These are phyloP conservation scores for Asarcornis scutulata DNA, from an alignment of 2,113 vertebrate species.

Conservation along the genomic window DNA sequence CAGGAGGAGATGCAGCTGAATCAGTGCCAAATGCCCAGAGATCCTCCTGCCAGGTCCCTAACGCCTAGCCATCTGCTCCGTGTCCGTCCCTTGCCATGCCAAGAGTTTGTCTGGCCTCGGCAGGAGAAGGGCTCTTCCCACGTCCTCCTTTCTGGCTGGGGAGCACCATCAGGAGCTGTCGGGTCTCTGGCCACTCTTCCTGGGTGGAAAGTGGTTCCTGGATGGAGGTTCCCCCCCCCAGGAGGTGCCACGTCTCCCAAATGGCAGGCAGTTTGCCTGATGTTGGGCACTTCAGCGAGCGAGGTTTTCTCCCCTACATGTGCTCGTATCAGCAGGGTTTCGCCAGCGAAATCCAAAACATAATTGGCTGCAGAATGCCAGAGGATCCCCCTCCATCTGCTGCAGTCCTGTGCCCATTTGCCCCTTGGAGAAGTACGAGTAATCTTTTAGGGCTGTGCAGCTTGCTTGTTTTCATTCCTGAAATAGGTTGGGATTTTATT, in stretches of 20 bases:
- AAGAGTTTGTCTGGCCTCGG: background rate
- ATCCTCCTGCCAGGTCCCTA: slow-evolving; percentile 22
- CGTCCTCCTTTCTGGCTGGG: background rate
- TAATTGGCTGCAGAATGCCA: slow-evolving; percentile 3
- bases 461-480: background rate
- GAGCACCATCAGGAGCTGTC: background rate
- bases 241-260: background rate
- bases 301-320: fast-evolving
- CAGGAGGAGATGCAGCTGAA: background rate
- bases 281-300: background rate
- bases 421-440: background rate
- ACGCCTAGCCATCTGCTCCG: background rate
- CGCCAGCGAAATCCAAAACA: slow-evolving; percentile 6
- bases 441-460: background rate
- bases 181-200: background rate
- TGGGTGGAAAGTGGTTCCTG: background rate
- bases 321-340: background rate
- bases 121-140: background rate
- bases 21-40: background rate
- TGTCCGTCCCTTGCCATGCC: background rate
- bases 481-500: background rate
- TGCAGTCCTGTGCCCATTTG: background rate
- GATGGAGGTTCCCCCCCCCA: background rate
- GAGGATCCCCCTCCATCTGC: slow-evolving; percentile 57
- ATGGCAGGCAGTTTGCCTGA: background rate